Evolutionary conservation across 2,113 vertebrate species (phyloP).

Genomic region (Oophaga pumilio): DNA sequence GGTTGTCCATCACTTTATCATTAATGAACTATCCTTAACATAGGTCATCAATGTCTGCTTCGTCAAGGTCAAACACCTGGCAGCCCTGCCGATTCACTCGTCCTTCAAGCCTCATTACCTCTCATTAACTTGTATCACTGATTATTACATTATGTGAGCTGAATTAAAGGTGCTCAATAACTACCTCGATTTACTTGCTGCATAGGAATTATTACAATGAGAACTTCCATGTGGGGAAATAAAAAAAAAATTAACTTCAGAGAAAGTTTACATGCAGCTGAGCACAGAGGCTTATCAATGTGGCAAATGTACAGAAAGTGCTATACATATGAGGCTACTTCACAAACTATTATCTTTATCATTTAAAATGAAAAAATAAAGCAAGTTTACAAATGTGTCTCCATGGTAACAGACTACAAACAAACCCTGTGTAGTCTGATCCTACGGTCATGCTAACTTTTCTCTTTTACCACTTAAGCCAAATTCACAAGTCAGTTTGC

Average conservation of each 20-base stretch:
- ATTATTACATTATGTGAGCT: constrained; percentile 5
- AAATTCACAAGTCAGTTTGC: no score
- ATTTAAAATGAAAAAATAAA: no score
- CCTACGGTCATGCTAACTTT: not conserved
- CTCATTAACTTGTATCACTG: constrained; percentile 31
- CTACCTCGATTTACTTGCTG: not conserved
- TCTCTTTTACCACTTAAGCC: not conserved
- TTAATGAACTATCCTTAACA: no score
- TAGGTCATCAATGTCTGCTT: no score
- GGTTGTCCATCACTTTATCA: no score
- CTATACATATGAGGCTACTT: no score
- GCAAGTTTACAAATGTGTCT: not conserved
- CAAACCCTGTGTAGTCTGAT: not conserved
- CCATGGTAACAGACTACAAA: not conserved
- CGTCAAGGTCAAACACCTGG: no score
- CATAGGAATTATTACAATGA: not conserved
- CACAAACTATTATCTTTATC: no score
- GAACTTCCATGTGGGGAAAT: not conserved
- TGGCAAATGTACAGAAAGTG: no score
- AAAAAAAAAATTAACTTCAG: not conserved
- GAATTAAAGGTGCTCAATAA: constrained; percentile 8
- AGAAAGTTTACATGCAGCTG: not conserved
- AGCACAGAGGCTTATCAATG: not conserved
- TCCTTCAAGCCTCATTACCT: constrained; percentile 22
- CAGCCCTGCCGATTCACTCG: not conserved